Evolutionary conservation across 2,113 vertebrate genomes (phyloP).

Genomic region (Leptobrachium ailaonicum): DNA sequence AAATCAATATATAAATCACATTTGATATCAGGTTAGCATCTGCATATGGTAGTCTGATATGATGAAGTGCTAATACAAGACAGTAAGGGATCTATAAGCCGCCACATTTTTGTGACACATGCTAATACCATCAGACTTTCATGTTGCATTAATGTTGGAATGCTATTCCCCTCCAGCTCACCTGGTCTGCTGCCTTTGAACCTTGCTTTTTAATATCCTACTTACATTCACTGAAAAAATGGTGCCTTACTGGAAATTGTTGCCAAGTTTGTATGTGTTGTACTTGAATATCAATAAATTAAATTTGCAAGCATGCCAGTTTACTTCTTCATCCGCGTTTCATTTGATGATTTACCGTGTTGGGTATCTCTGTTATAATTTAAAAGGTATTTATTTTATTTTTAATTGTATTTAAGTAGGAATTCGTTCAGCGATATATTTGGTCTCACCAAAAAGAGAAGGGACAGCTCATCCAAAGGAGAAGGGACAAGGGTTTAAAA

Average conservation of each 20-base stretch:
- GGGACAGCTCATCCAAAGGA: too few relatives aligned
- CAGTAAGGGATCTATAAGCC: slow-evolving; percentile 65
- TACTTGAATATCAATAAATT: neutral
- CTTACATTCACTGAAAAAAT: slow-evolving; percentile 38
- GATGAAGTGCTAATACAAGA: slow-evolving; percentile 67
- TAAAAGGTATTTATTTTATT: too few relatives aligned
- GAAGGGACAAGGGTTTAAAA: too few relatives aligned
- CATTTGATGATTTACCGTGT: too few relatives aligned
- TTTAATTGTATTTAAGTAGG: too few relatives aligned
- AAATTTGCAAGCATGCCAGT: too few relatives aligned
- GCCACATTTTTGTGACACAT: slow-evolving; percentile 65
- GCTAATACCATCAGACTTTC: slow-evolving; percentile 64
- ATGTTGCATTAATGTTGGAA: slow-evolving; percentile 61
- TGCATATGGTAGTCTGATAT: slow-evolving; percentile 62
- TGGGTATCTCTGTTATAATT: too few relatives aligned
- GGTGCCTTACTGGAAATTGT: neutral
- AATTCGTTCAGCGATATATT: too few relatives aligned
- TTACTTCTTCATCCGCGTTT: too few relatives aligned
- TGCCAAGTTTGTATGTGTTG: slow-evolving; percentile 37
- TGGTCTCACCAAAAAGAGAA: too few relatives aligned
- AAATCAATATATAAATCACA: slow-evolving; percentile 36
- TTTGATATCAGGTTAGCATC: slow-evolving; percentile 63
- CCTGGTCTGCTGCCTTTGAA: slow-evolving; percentile 57
- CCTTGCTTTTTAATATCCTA: slow-evolving; percentile 63
- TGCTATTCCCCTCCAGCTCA: slow-evolving; percentile 55